phyloP scores from a whole-genome alignment of 2,797 vertebrate genomes.

The Lepilemur ruficaudatus region DNA sequence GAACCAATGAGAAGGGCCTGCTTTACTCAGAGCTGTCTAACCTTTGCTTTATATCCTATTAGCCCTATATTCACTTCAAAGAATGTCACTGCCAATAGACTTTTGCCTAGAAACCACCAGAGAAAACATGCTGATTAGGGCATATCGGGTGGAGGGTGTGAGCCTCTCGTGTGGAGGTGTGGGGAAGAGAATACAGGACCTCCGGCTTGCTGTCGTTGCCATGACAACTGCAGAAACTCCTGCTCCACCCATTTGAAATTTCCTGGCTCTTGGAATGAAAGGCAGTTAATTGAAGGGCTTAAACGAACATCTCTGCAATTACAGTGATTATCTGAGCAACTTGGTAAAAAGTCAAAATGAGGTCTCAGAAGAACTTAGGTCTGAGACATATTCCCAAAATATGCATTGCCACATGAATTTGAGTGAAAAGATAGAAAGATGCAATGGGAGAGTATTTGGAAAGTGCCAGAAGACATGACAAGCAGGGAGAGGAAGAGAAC shows the following conservation, averaged over 20 bases:
- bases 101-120: neutral
- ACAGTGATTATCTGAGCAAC: neutral
- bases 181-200: neutral
- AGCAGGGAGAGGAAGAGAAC: neutral
- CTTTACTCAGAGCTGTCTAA: neutral
- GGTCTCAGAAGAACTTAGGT: neutral
- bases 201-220: neutral
- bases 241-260: neutral
- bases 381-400: neutral
- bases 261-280: neutral
- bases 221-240: neutral
- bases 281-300: neutral
- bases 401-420: neutral
- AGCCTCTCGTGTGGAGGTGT: no score
- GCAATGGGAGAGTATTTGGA: neutral
- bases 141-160: neutral
- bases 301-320: neutral
- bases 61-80: neutral
- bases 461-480: neutral
- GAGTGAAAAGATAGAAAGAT: neutral
- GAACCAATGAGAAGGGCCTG: neutral
- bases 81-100: neutral
- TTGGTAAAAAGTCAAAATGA: neutral
- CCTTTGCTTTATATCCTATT: neutral
- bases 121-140: neutral